Percentiles rank a stretch among this genome's conserved stretches.
Conservation (phyloP, 2,888 invertebrate species). For the Linnaemya vulpina region DNA sequence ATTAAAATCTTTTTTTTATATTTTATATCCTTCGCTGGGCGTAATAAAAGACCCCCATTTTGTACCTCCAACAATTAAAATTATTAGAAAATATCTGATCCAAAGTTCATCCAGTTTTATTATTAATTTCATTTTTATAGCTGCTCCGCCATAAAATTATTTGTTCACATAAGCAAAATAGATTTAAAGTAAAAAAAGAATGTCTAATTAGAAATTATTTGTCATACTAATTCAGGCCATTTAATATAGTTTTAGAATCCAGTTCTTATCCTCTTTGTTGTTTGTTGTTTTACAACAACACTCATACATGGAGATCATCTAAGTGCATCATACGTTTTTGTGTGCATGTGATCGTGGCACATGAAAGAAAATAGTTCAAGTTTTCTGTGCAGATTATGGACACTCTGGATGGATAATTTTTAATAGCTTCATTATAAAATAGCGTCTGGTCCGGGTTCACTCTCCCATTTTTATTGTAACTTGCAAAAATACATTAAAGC, state of each 20-base stretch:
- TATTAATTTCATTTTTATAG: background rate
- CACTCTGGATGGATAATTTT: slow-evolving; percentile 14
- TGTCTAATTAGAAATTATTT: slow-evolving; percentile 27
- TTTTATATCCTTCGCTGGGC: too few relatives aligned
- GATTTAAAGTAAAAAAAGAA: background rate
- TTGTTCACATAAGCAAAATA: background rate
- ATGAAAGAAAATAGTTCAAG: slow-evolving; percentile 7
- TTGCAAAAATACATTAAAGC: slow-evolving; percentile 54
- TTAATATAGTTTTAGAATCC: slow-evolving; percentile 13
- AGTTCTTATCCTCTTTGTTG: too few relatives aligned
- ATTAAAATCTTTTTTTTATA: too few relatives aligned
- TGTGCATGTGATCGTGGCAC: background rate
- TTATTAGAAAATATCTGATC: too few relatives aligned
- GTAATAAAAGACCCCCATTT: too few relatives aligned
- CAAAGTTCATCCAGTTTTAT: background rate
- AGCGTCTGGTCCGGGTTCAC: background rate
- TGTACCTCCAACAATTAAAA: too few relatives aligned
- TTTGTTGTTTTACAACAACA: too few relatives aligned
- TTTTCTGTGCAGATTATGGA: background rate
- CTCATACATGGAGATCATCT: background rate
- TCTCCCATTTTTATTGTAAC: slow-evolving; percentile 28
- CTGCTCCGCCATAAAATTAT: background rate
- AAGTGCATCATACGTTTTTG: background rate
- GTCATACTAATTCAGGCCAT: slow-evolving; percentile 19
- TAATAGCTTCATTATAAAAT: slow-evolving; percentile 52